Base-by-base conservation (phyloP, 2,113 vertebrate species). In the Jaculus jaculus region DNA sequence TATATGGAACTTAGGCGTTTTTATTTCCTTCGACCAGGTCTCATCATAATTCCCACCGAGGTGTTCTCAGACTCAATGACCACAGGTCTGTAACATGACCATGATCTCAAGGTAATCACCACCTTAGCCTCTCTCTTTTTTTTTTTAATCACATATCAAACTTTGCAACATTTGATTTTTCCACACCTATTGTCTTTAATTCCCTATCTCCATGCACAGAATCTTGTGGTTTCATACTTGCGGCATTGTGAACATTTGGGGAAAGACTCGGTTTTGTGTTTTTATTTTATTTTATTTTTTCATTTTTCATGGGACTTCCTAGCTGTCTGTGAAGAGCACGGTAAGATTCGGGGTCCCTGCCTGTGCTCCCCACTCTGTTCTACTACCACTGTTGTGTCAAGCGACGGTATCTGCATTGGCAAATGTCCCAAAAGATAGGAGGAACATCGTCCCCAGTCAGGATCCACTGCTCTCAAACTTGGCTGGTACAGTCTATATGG, bases 151-250 rank as follows among this genome's bases (percentile, higher is more conserved):
- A 32, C 23, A 72, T 2, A 34, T 61, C n/a, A 18, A 58, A 9
- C 21, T 51, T 34, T 0, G 18, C 17, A 34, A 32, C 20, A 2
- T 58, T 80, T 58, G 17, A 13, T 39, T 12, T 47, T 13, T 12
- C 61, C 5, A 0, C 51, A 26, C 3, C 23, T 42, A 12, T 3
- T 30, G 13, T 54, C 32, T 87, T 42, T 24, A n/a, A 0, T 32
- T 30, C 9, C 9, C 10, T 0, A 1, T 72, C 5, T 28, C 3
- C 5, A 4, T 26, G 1, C 4, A 42, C 6, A 32, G 4, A 74
- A 65, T 15, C 21, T 71, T 65, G 2, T 0, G 1, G 5, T 61
- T 84, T 75, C 68, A 66, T 63, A 77, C 1, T 10, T 42, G 15
- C 16, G 13, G 0, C 15, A 73, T 39, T 32, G 32, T 30, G 60